Percentiles rank a stretch among this genome's conserved stretches.
These are phyloP conservation scores for Tragopan temminckii DNA, from an alignment of 2,797 vertebrate species.

Conservation along the genomic window DNA sequence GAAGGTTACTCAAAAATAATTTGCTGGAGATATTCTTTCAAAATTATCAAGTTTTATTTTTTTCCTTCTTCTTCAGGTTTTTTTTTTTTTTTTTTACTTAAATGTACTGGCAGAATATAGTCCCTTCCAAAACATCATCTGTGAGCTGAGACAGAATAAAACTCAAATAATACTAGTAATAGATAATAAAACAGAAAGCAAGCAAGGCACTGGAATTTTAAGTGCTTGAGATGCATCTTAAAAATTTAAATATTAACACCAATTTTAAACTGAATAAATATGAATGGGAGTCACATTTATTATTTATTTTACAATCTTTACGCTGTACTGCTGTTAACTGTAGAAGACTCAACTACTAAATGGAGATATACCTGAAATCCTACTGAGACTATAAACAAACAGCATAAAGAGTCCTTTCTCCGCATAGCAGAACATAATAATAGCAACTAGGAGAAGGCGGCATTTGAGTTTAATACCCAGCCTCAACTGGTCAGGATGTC, in stretches of 20 bases:
- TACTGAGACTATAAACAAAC: not conserved
- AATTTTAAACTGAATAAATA: not conserved
- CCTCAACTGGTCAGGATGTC: not conserved
- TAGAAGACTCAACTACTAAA: not conserved
- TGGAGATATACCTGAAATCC: not conserved
- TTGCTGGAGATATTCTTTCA: not conserved
- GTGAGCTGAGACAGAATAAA: not conserved
- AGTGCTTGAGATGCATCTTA: not conserved
- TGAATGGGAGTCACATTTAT: not conserved
- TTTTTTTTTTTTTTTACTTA: not conserved
- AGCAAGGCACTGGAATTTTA: not conserved
- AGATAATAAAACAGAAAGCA: not conserved
- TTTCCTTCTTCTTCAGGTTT: not conserved
- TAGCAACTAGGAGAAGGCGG: not conserved
- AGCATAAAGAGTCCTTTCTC: not conserved
- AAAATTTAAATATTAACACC: not conserved
- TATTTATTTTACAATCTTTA: not conserved
- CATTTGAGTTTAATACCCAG: not conserved
- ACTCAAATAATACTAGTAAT: not conserved
- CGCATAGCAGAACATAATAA: not conserved
- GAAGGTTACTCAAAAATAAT: not conserved
- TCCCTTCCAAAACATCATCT: not conserved
- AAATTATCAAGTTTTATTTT: not conserved
- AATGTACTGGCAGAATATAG: not conserved
- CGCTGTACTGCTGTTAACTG: not conserved